Evolutionary conservation across 2,797 vertebrate genomes (phyloP), one percentile per base, ranked within the genome.

Genomic region (Rallus crepitans): DNA sequence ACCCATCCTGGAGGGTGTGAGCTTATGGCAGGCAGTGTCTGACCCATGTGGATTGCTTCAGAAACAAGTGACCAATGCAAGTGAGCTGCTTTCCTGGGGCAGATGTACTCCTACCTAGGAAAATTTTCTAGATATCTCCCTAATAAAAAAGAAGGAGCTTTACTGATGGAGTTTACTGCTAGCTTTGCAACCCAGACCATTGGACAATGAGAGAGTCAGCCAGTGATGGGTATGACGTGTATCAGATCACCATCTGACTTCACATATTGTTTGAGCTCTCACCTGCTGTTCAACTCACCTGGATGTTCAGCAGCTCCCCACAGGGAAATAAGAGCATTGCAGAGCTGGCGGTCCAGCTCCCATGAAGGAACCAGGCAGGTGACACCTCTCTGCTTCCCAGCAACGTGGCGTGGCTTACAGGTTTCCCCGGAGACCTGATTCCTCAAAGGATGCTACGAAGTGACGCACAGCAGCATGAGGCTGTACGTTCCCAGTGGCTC

Each of bases 211-310:
- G 25, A 68, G 30, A 65, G 69, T 25, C 14, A 20, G 11, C 28
- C 35, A 45, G 30, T 63, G 35, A 2, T 39, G 9, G 27, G 24
- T 55, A n/a, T 81, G 33, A 65, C 47, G 33, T 65, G 25, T 52
- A 28, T 27, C 50, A 28, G 50, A 28, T 52, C n/a, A 48, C 33
- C 52, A 35, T 45, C n/a, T 88, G 39, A 65, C 86, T 88, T 83
- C 53, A 61, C 8, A 2, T 45, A 7, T 30, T 17, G 28, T 77
- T 53, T 33, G 20, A 57, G 9, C 52, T 86, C 83, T n/a, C 27
- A 83, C 55, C 69, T 81, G n/a, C 76, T 83, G 42, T 37, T 89
- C 24, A 21, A 68, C 90, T 72, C 61, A 71, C 63, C 50, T 76
- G 30, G 12, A 37, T 78, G 37, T 72, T 88, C 52, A 87, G 27